A percentile compares a stretch with the other conserved stretches of the same genome.
phyloP scores from a whole-genome alignment of 2,113 vertebrate genomes.

The Shinisaurus crocodilurus region DNA sequence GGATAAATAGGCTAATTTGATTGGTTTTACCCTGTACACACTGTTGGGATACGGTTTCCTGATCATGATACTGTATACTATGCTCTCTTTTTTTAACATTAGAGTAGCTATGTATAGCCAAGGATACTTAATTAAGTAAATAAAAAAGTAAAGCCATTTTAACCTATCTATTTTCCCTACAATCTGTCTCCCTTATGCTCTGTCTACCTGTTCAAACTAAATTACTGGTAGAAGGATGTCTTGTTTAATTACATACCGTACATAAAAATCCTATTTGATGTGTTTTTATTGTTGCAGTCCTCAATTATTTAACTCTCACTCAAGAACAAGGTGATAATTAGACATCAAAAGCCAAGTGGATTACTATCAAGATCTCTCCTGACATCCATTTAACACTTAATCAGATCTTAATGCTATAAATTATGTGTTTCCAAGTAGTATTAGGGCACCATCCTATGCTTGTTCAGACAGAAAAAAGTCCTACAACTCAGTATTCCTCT shows the following conservation, averaged over 20 bases:
- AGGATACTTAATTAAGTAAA: neutral
- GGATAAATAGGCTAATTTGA: neutral
- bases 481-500: too few species aligned
- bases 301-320: conserved; percentile 45
- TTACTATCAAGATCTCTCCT: conserved; percentile 60
- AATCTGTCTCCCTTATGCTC: conserved; percentile 12
- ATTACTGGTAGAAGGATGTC: conserved; percentile 35
- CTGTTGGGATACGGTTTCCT: neutral
- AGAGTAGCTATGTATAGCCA: neutral
- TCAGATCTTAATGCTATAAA: conserved; percentile 54
- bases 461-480: too few species aligned
- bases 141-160: neutral
- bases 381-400: conserved; percentile 68
- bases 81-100: neutral
- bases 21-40: neutral
- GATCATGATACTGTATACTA: neutral
- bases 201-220: conserved; percentile 20
- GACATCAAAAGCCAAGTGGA: conserved; percentile 65
- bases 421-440: conserved; percentile 58
- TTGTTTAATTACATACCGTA: conserved; percentile 27
- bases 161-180: neutral
- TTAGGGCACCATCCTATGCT: neutral
- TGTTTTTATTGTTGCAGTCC: conserved; percentile 46
- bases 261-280: conserved; percentile 44
- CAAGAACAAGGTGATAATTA: conserved; percentile 57